Conservation (phyloP, 35 echinoderm and acorn worm species). For the Holothuria glaberrima region DNA sequence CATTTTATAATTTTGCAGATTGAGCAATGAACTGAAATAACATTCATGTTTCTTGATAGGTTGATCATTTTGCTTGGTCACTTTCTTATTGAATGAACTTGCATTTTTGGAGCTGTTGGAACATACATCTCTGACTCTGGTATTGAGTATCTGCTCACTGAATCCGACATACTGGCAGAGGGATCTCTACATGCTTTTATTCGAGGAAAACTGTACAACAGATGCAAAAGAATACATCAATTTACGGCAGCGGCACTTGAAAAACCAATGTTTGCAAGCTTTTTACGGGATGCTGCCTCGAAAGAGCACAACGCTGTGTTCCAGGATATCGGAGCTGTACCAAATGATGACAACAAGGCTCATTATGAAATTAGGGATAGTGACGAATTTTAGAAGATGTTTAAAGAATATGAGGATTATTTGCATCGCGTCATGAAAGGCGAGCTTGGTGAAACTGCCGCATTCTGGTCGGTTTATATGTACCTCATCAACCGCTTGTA, state of each 20-base stretch:
- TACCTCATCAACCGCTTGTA: conserved; percentile 80
- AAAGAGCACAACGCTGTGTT: conserved; percentile 28
- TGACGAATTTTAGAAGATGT: conserved; percentile 47
- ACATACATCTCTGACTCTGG: neutral
- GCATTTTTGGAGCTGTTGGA: neutral
- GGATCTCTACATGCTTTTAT: neutral
- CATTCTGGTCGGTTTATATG: conserved; percentile 70
- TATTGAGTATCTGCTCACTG: neutral
- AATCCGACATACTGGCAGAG: neutral
- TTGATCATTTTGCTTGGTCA: neutral
- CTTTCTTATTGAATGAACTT: neutral
- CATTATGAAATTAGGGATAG: conserved; percentile 4
- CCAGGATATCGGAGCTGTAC: neutral
- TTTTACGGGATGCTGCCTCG: neutral
- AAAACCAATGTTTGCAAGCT: neutral
- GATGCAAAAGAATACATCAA: neutral
- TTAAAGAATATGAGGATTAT: conserved; percentile 50
- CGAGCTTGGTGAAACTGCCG: conserved; percentile 60
- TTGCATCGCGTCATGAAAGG: conserved; percentile 57
- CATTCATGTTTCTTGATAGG: neutral
- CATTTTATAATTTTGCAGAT: neutral
- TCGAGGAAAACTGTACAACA: neutral
- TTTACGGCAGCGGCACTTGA: neutral
- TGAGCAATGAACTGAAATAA: neutral
- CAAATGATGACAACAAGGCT: neutral